Conservation (phyloP, 2,113 vertebrate genomes). For the Felis catus region DNA sequence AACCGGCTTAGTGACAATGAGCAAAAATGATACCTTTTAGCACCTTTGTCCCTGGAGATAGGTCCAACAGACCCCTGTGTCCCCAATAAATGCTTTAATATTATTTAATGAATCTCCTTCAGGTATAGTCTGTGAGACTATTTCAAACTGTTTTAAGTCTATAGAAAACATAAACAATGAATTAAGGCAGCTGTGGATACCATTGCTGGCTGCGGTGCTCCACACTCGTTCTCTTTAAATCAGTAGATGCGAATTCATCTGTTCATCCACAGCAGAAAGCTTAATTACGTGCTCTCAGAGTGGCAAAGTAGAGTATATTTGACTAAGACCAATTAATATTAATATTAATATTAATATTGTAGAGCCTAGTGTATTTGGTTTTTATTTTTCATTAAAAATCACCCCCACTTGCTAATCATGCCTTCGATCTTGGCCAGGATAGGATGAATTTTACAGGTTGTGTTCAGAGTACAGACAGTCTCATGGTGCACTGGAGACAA, state of each 20-base stretch:
- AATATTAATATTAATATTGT: too few species aligned
- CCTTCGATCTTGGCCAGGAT: not conserved
- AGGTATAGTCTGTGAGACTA: not conserved
- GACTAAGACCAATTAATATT: not conserved
- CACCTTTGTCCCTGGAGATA: not conserved
- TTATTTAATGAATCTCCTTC: not conserved
- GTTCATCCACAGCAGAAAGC: not conserved
- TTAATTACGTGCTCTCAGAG: not conserved
- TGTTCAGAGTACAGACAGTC: not conserved
- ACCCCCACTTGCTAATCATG: not conserved
- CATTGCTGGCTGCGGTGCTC: fast-evolving
- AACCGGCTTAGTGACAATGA: not conserved
- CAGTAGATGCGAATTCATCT: not conserved
- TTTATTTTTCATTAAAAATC: not conserved
- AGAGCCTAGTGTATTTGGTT: not conserved
- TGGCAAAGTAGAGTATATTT: not conserved
- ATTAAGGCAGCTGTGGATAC: fast-evolving
- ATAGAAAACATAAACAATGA: not conserved
- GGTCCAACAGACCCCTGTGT: not conserved
- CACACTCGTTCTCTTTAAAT: not conserved
- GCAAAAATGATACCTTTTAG: not conserved
- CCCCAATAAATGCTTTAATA: not conserved
- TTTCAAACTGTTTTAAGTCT: not conserved
- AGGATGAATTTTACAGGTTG: not conserved
- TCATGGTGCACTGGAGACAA: not conserved